phyloP scores from a whole-genome alignment of 2,113 vertebrate genomes.

The Ondatra zibethicus region DNA sequence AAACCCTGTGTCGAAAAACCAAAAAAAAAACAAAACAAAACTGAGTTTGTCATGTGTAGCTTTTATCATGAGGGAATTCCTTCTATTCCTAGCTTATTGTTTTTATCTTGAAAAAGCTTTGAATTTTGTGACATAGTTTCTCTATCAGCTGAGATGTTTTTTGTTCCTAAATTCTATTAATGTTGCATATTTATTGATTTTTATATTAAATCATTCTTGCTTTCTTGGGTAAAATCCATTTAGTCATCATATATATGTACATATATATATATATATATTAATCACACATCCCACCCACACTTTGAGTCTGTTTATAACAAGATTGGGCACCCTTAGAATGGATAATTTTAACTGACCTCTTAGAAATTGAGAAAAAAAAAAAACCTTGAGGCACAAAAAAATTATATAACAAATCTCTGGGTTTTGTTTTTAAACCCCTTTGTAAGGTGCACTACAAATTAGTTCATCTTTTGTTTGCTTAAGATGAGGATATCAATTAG shows the following conservation, averaged over 20 bases:
- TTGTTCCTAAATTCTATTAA: not conserved
- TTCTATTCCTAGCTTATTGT: not conserved
- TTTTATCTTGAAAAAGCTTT: not conserved
- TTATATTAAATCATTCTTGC: conserved; percentile 12
- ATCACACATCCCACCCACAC: not conserved
- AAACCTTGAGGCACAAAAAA: not conserved
- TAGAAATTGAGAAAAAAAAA: not conserved
- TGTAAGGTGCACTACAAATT: conserved; percentile 40
- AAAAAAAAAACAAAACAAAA: not conserved
- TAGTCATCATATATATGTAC: not conserved
- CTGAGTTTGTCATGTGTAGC: not conserved
- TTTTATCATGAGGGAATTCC: not conserved
- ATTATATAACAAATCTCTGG: not conserved
- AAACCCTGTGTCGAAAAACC: too few species aligned
- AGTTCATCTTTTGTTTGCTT: conserved; percentile 7
- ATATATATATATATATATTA: not conserved
- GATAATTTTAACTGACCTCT: conserved; percentile 37
- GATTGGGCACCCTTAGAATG: not conserved
- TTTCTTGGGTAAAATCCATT: not conserved
- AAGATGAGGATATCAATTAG: conserved; percentile 16
- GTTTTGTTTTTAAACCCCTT: conserved; percentile 24
- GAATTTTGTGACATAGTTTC: not conserved
- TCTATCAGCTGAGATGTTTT: not conserved
- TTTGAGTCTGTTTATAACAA: conserved; percentile 17
- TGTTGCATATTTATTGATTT: not conserved